These are phyloP conservation scores for Chrysolina haemoptera DNA, from an alignment of 2,888 invertebrate species.

Conservation along the genomic window DNA sequence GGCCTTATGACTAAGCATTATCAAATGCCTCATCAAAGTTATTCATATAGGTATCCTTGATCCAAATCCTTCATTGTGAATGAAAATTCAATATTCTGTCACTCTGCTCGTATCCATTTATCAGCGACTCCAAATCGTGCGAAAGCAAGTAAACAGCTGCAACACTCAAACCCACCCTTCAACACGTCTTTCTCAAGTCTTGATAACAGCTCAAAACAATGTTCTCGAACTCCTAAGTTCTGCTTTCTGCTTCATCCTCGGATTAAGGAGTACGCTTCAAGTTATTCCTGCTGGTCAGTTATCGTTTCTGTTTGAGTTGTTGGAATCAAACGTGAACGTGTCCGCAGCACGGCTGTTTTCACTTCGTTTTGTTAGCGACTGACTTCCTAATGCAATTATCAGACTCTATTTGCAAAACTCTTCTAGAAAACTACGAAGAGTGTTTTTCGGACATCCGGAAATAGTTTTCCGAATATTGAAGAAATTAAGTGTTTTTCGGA, in stretches of 20 bases:
- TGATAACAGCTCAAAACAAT: neutral
- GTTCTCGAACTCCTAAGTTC: conserved; percentile 2
- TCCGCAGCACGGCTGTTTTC: conserved; percentile 24
- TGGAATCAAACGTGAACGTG: conserved; percentile 33
- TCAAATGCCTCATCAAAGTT: no score
- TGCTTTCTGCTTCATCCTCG: neutral
- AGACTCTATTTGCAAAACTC: conserved; percentile 33
- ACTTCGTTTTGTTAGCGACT: conserved; percentile 12
- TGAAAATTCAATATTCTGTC: neutral
- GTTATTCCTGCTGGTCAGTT: conserved; percentile 36
- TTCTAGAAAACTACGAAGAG: conserved; percentile 7
- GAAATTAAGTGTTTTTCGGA: conserved; percentile 10
- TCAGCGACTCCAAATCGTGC: neutral
- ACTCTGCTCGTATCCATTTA: neutral
- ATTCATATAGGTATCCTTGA: no score
- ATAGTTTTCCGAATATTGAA: neutral
- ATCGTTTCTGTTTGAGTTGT: conserved; percentile 37
- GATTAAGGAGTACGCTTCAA: conserved; percentile 8
- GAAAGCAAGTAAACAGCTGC: neutral
- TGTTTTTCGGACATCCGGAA: conserved; percentile 13
- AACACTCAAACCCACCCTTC: conserved; percentile 7
- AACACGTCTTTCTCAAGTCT: conserved; percentile 1
- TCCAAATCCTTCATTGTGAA: neutral
- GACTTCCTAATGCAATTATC: conserved; percentile 38
- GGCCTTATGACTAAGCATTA: no score